These are phyloP conservation scores for Takifugu ocellatus DNA, from an alignment of 2,797 vertebrate genomes.

Conservation along the genomic window DNA sequence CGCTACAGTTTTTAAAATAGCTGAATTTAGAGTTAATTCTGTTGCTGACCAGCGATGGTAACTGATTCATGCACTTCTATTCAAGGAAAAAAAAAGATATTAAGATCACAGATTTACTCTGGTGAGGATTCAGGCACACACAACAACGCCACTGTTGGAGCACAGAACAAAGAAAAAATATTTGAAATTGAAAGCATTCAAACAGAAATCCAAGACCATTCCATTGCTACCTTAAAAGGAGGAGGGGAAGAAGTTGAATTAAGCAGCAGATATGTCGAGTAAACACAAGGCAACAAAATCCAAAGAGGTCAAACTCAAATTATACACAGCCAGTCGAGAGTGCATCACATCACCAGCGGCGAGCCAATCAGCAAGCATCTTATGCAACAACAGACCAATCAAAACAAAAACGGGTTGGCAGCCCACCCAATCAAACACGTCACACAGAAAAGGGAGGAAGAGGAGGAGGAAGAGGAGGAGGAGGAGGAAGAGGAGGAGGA, in stretches of 20 bases:
- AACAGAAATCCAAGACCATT: constrained; percentile 74
- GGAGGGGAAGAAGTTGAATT: constrained; percentile 69
- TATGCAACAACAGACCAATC: constrained; percentile 79
- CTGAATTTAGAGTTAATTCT: constrained; percentile 58
- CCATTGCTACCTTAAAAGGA: constrained; percentile 66
- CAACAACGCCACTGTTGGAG: constrained; percentile 68
- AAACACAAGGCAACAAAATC: constrained; percentile 74
- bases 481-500: constrained; percentile 52
- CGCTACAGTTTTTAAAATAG: constrained; percentile 16
- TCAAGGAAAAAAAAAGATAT: constrained; percentile 59
- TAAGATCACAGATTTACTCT: constrained; percentile 56
- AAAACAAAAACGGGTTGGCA: constrained; percentile 62
- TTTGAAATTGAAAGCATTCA: constrained; percentile 69
- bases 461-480: constrained; percentile 52
- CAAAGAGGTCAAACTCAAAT: constrained; percentile 67
- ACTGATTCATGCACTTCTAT: constrained; percentile 71
- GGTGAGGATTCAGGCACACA: constrained; percentile 70
- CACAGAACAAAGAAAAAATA: constrained; percentile 67
- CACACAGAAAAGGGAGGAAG: constrained; percentile 62
- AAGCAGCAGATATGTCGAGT: constrained; percentile 72
- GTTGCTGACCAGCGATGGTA: constrained; percentile 65
- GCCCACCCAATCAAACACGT: constrained; percentile 71
- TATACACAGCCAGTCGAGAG: constrained; percentile 76
- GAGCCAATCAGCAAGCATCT: constrained; percentile 82
- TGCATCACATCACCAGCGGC: constrained; percentile 73